Evolutionary conservation across 2,113 vertebrate genomes (phyloP).

Genomic region (Stigmatopora nigra): DNA sequence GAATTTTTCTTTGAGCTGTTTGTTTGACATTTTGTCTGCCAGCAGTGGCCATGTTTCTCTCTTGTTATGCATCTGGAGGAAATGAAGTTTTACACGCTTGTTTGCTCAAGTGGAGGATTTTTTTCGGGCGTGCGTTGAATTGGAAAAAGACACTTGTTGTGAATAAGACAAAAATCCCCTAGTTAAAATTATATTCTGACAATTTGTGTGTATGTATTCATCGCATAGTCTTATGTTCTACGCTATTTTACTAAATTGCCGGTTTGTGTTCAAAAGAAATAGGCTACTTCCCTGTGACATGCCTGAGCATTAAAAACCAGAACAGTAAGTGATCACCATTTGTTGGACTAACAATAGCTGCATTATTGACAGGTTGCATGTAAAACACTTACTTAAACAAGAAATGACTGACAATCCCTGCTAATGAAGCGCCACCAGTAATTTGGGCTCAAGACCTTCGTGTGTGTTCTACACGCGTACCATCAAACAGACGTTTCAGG

Average conservation of each 20-base stretch:
- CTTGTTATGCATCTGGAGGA: conserved; percentile 2
- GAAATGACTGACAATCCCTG: conserved; percentile 63
- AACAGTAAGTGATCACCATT: no score
- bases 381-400: conserved; percentile 64
- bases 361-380: conserved; percentile 55
- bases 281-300: no score
- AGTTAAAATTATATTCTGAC: background rate
- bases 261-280: no score
- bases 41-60: conserved; percentile 15
- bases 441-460: conserved; percentile 24
- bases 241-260: no score
- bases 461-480: conserved; percentile 48
- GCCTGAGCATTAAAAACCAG: no score
- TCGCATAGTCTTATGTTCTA: no score
- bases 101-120: background rate
- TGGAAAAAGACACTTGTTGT: background rate
- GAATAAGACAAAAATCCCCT: background rate
- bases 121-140: background rate
- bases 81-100: conserved; percentile 5
- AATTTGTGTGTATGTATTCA: no score
- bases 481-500: conserved; percentile 16
- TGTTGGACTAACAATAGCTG: conserved; percentile 38
- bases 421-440: conserved; percentile 55
- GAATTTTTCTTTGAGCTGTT: conserved; percentile 36
- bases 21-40: conserved; percentile 12